phyloP scores from a whole-genome alignment of 2,888 invertebrate species.

The Anagyrus pseudococci region DNA sequence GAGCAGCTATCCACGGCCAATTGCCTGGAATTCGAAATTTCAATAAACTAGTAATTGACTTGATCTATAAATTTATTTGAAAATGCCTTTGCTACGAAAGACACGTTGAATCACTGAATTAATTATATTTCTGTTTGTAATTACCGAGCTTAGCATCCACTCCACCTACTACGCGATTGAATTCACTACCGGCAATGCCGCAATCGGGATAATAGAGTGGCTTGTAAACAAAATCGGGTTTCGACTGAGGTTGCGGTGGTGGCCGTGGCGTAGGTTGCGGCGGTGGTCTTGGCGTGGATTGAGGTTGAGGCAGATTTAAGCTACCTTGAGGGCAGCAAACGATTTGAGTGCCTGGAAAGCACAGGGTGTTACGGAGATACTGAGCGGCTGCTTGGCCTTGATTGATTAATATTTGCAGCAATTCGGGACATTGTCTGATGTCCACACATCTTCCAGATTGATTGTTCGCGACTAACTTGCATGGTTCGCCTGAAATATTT shows the following conservation, averaged over 20 bases:
- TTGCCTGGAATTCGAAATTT: conserved; percentile 64
- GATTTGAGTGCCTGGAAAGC: conserved; percentile 72
- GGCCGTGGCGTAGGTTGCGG: not conserved
- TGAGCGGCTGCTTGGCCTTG: conserved; percentile 62
- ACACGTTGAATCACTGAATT: no score
- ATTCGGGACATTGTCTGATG: conserved; percentile 64
- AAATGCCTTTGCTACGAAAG: no score
- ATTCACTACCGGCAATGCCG: conserved; percentile 67
- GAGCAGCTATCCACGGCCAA: conserved; percentile 81
- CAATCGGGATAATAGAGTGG: conserved; percentile 63
- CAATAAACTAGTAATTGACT: no score
- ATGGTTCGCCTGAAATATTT: conserved; percentile 24
- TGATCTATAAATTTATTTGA: no score
- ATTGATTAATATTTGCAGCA: conserved; percentile 63
- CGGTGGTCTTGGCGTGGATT: conserved; percentile 8
- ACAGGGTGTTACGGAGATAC: conserved; percentile 70
- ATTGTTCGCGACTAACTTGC: conserved; percentile 18
- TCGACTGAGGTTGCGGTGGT: conserved; percentile 7
- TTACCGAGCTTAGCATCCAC: conserved; percentile 70
- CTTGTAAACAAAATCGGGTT: conserved; percentile 37
- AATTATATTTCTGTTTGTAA: no score
- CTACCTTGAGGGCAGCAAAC: conserved; percentile 74
- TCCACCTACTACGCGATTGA: conserved; percentile 77
- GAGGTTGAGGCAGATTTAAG: not conserved
- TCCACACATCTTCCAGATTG: conserved; percentile 65